A percentile compares a stretch with the other conserved stretches of the same genome.
phyloP scores from a whole-genome alignment of 2,797 vertebrate genomes.

The Anas acuta region DNA sequence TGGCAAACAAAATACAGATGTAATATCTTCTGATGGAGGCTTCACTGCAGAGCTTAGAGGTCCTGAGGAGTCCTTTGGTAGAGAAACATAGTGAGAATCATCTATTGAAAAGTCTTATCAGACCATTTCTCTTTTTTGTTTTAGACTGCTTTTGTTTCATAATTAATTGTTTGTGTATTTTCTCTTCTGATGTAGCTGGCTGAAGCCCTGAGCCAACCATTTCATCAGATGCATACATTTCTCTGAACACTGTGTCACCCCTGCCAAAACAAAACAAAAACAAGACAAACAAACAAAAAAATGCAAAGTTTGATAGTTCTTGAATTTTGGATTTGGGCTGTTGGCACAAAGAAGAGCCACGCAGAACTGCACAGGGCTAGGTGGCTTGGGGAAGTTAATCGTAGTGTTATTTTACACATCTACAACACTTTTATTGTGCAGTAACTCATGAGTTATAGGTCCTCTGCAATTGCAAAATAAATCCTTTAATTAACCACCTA shows the following conservation, averaged over 20 bases:
- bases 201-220: neutral
- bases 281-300: neutral
- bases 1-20: neutral
- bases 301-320: neutral
- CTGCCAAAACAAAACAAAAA: neutral
- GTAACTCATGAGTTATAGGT: constrained; percentile 72
- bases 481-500: constrained; percentile 75
- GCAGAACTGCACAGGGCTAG: neutral
- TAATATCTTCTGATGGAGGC: neutral
- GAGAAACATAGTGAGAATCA: neutral
- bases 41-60: neutral
- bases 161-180: neutral
- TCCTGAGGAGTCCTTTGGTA: constrained; percentile 9
- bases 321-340: neutral
- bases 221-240: neutral
- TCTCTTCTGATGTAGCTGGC: neutral
- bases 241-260: neutral
- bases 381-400: constrained; percentile 55
- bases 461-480: constrained; percentile 74
- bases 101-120: neutral
- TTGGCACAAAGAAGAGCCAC: constrained; percentile 1
- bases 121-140: neutral
- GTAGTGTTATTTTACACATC: constrained; percentile 70
- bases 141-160: neutral
- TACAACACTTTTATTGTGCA: constrained; percentile 75